Conservation (phyloP, 2,113 vertebrate species). For the Boulengeromyrus knoepffleri region DNA sequence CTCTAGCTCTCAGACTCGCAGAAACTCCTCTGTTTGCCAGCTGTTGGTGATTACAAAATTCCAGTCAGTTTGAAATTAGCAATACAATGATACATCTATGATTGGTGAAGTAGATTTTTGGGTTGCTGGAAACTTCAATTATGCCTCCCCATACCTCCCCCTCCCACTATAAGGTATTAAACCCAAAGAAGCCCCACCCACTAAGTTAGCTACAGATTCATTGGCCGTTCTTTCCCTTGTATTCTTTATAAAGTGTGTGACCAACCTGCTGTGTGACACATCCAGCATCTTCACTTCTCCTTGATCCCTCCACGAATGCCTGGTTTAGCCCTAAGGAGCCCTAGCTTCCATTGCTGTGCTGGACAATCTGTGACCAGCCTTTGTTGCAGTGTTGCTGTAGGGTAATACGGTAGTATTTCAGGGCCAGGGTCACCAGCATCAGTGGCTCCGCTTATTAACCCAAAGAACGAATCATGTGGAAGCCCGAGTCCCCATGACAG, state of each 20-base stretch:
- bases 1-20: background rate
- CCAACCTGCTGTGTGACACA: background rate
- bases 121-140: background rate
- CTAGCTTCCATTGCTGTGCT: background rate
- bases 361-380: background rate
- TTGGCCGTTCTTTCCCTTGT: background rate
- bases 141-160: background rate
- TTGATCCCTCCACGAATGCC: background rate
- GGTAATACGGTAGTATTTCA: background rate
- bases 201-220: background rate
- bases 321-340: background rate
- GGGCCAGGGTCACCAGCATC: background rate
- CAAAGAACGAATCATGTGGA: background rate
- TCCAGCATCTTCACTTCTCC: background rate
- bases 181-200: background rate
- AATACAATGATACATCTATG: conserved; percentile 35
- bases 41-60: conserved; percentile 48
- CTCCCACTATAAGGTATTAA: background rate
- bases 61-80: conserved; percentile 35
- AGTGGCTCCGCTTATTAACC: background rate
- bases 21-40: conserved; percentile 28
- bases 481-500: background rate
- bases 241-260: background rate
- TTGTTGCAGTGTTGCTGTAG: background rate
- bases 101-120: conserved; percentile 14